Evolutionary conservation across 2,797 vertebrate genomes (phyloP), one percentile per base, ranked within the genome.

Genomic region (Pristis pectinata): DNA sequence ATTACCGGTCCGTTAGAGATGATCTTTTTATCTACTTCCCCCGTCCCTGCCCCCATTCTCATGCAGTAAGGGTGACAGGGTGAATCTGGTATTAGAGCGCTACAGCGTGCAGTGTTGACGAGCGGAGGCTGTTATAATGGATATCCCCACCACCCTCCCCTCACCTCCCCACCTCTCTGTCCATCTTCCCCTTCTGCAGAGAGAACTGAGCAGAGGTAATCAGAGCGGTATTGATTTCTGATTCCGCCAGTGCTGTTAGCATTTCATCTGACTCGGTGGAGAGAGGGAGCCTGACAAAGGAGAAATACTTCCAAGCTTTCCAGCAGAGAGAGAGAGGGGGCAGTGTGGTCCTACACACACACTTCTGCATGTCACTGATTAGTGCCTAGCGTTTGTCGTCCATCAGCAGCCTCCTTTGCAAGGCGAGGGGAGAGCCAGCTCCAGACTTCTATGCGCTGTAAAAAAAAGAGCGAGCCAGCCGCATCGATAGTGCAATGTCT

Each of bases 401-500:
- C 96, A 97, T 99, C 98, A 96, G 95, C 96, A 97, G 96, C 97
- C 98, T 98, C 98, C 98, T 96, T 97, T 96, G 8, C 53, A 56
- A 87, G 83, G 30, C 83, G n/a, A 34, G 34, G 30, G n/a, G 5
- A 91, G 61, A 91, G 59, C 61, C n/a, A 41, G 87, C 87, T 91
- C 87, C 87, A 91, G 56, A 89, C 56, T n/a, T n/a, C 30, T 61
- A 9, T n/a, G 59, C 61, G n/a, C 59, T 91, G 7, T 10, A 37
- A 67, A 79, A 79, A 79, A 97, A 98, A 98, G 24, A 74, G 70
- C 70, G 70, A 99, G 98, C 98, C 98, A 98, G 98, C 97, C 98
- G 97, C 98, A 98, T 98, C 98, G 97, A 67, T 97, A 97, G 98
- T 97, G 98, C 98, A 97, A 97, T 97, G 98, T 98, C 97, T 97